These are phyloP conservation scores for Pseudomyrmex pallidus DNA, from an alignment of 1,140 invertebrate genomes.

Conservation along the genomic window DNA sequence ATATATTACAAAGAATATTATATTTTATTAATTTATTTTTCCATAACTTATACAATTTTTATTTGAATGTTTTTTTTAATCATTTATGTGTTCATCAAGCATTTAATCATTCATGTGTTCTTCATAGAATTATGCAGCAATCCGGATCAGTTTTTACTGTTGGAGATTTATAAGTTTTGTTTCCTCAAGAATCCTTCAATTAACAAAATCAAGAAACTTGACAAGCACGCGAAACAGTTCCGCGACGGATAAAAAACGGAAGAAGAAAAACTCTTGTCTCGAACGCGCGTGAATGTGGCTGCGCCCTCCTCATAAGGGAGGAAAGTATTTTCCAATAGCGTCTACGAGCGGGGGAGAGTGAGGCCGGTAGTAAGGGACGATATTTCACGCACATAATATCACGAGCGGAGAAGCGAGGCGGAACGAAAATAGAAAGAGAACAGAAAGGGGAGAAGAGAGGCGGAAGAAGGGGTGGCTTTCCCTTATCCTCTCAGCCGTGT, in stretches of 20 bases:
- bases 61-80: not conserved
- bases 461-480: not conserved
- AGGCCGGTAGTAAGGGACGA: conserved; percentile 33
- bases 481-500: conserved; percentile 44
- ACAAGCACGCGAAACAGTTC: not conserved
- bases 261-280: conserved; percentile 34
- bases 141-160: not conserved
- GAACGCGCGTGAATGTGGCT: conserved; percentile 54
- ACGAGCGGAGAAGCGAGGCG: conserved; percentile 6
- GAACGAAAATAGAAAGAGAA: not conserved
- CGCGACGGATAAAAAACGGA: conserved; percentile 23
- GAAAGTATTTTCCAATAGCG: conserved; percentile 73
- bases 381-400: conserved; percentile 72
- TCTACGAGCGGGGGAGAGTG: conserved; percentile 28
- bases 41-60: no score
- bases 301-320: conserved; percentile 49
- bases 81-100: not conserved
- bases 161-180: not conserved
- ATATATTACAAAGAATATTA: not conserved
- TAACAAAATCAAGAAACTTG: conserved; percentile 43
- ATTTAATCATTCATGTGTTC: no score
- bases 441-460: conserved; percentile 24
- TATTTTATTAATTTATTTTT: not conserved
- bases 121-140: not conserved
- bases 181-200: not conserved